Base-by-base conservation (phyloP, 2,113 vertebrate genomes). In the Neoarius graeffei region DNA sequence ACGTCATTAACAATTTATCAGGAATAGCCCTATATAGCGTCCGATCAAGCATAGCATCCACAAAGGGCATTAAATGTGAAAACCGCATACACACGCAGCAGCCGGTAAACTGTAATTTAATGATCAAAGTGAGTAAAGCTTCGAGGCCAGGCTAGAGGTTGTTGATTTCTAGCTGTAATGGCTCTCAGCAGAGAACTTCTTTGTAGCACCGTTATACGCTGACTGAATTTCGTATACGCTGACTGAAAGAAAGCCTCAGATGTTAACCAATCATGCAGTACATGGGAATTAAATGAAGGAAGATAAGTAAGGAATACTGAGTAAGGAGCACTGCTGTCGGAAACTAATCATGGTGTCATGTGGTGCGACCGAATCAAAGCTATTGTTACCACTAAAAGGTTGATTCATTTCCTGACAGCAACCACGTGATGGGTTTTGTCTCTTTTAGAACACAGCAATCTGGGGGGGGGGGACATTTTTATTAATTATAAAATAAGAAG, bases 1-100 rank as follows among this genome's bases (percentile, higher is more conserved):
- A 57, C 52, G 10, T 81, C 85, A 86, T 81, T 86, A 86, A 86
- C 77, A 81, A 57, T 71, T 69, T 57, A 86, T 81, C 76, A 69
- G 15, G 57, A 81, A 81, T 81, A 62, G 57, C 52, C 52, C 77
- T 59, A 48, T 64, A 85, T 42, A 81, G 57, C 30, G 19, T 64
- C 69, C 57, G 25, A 8, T 60, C 81, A 76, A 42, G n/a, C 67
- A 27, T 52, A 76, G 7, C 42, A 17, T 35, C 77, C 59, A 81
- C 77, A 56, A 48, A 71, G 30, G 20, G 11, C 64, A 69, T 59
- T 57, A 59, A 69, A 30, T 69, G 48, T 35, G 60, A 80, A 50
- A n/a, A 67, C 25, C 23, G 54, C 42, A 50, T 15, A 48, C 59
- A 85, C 27, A 23, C 7, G 1, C 23, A 62, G 66, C n/a, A 85